A percentile compares a stretch with the other conserved stretches of the same genome.
Conservation (phyloP, 2,113 vertebrate species). For the Hystrix cristata region DNA sequence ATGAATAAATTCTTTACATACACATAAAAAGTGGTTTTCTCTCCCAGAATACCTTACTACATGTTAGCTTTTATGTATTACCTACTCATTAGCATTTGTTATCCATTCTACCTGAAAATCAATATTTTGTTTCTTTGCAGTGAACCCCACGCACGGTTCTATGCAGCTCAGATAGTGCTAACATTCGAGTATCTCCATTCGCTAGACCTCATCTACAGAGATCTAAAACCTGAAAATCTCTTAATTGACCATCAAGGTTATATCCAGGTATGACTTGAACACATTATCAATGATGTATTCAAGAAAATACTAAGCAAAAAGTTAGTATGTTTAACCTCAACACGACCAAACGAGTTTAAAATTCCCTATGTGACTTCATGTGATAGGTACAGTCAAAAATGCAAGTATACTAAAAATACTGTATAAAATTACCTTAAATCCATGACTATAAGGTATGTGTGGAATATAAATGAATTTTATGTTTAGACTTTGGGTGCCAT, state of each 20-base stretch:
- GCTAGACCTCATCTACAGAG: slow-evolving; percentile 99
- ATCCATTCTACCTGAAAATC: slow-evolving; percentile 55
- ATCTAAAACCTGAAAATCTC: slow-evolving; percentile 99
- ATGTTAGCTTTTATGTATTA: not conserved
- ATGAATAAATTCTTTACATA: slow-evolving; percentile 22
- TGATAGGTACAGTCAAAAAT: not conserved
- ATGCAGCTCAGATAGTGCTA: slow-evolving; percentile 99
- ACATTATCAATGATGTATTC: not conserved
- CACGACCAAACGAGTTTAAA: not conserved
- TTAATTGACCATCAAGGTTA: slow-evolving; percentile 99
- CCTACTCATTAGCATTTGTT: not conserved
- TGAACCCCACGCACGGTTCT: slow-evolving; percentile 98
- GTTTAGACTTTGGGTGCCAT: not conserved
- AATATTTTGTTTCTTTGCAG: slow-evolving; percentile 88
- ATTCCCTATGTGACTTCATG: not conserved
- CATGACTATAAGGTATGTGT: not conserved
- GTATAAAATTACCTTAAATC: not conserved
- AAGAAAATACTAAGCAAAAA: slow-evolving; percentile 33
- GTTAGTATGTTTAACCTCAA: slow-evolving; percentile 15
- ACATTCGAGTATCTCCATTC: slow-evolving; percentile 99
- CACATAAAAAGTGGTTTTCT: slow-evolving; percentile 1
- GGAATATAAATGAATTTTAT: not conserved
- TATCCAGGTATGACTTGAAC: slow-evolving; percentile 94
- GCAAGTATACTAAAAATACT: not conserved
- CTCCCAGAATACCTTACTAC: not conserved